phyloP scores from a whole-genome alignment of 2,113 vertebrate species.

The Malurus elegans region DNA sequence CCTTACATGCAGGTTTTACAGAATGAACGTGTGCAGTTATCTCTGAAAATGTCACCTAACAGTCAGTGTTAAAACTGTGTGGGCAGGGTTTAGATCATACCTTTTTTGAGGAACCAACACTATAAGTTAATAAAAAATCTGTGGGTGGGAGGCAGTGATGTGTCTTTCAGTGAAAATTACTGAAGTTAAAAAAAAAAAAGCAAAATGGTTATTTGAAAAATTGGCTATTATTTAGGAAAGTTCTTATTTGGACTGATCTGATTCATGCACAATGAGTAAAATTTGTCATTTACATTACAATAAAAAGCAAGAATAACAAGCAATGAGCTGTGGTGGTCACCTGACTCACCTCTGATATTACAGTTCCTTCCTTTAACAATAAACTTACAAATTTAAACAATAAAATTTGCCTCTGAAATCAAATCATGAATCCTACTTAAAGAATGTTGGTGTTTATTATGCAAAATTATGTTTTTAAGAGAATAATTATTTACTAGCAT shows the following conservation, averaged over 20 bases:
- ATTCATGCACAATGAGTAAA: not conserved
- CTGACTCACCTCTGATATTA: not conserved
- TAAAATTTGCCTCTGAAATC: not conserved
- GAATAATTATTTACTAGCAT: not conserved
- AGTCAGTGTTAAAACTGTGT: not conserved
- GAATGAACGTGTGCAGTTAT: not conserved
- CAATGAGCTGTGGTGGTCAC: not conserved
- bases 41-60: not conserved
- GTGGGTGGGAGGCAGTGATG: not conserved
- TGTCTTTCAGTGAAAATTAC: not conserved
- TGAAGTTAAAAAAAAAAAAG: not conserved
- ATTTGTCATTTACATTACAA: not conserved
- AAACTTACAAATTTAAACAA: not conserved
- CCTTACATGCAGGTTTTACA: not conserved
- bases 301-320: not conserved
- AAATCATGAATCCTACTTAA: not conserved
- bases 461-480: not conserved
- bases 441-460: not conserved
- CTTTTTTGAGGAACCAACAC: not conserved
- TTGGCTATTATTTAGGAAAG: not conserved
- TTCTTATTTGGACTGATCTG: not conserved
- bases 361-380: not conserved
- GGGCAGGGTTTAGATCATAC: not conserved
- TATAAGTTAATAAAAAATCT: not conserved
- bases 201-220: not conserved